phyloP scores from a whole-genome alignment of 2,113 vertebrate genomes.

The Cromileptes altivelis region DNA sequence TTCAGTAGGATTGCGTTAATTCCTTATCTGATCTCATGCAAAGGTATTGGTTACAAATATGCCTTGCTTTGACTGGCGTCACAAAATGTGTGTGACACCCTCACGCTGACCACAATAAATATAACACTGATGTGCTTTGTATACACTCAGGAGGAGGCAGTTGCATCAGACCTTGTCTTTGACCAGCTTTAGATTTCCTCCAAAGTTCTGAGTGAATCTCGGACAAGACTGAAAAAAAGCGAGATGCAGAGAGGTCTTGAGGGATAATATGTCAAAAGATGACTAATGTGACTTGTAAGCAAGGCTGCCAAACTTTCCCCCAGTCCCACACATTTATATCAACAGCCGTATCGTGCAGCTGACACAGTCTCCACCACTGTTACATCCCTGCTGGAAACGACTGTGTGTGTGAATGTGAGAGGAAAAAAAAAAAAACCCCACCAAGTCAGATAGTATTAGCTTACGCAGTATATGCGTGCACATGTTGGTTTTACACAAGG shows the following conservation, averaged over 20 bases:
- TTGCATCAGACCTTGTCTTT: not conserved
- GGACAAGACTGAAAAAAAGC: conserved; percentile 12
- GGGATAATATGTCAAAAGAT: conserved; percentile 48
- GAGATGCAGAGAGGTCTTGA: conserved; percentile 6
- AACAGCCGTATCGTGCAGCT: conserved; percentile 34
- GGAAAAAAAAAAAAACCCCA: not conserved
- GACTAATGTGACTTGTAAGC: conserved; percentile 51
- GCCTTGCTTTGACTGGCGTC: not conserved
- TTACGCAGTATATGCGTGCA: not conserved
- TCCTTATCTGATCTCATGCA: conserved; percentile 30
- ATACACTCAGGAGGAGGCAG: not conserved
- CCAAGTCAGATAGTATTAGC: conserved; percentile 21
- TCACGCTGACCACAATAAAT: not conserved
- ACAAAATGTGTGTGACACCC: not conserved
- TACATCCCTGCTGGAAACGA: conserved; percentile 23
- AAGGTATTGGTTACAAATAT: conserved; percentile 9
- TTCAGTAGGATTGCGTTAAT: conserved; percentile 16
- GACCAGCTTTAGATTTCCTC: conserved; percentile 13
- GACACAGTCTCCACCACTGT: conserved; percentile 29
- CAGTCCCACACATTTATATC: conserved; percentile 41
- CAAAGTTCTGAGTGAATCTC: conserved; percentile 12
- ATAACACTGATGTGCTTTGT: not conserved
- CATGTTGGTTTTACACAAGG: conserved; percentile 9
- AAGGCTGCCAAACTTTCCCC: conserved; percentile 18
- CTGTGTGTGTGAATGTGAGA: conserved; percentile 14